These are phyloP conservation scores for Nipponia nippon DNA, from an alignment of 2,113 vertebrate genomes.

Conservation along the genomic window DNA sequence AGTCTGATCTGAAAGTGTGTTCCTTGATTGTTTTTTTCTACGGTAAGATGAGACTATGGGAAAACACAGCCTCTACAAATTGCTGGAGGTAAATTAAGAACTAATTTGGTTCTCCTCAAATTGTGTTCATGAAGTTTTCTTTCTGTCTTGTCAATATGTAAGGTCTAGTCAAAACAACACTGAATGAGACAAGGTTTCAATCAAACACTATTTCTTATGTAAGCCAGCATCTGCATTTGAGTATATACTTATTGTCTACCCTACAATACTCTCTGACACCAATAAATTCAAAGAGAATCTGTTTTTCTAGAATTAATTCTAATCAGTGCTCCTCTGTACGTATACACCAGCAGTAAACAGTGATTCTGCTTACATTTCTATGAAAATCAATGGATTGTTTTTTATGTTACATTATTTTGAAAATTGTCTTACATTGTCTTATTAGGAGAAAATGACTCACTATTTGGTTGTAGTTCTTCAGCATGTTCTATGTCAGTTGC, in stretches of 20 bases:
- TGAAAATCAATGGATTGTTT: not conserved
- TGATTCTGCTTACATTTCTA: not conserved
- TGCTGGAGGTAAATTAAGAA: not conserved
- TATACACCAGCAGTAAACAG: not conserved
- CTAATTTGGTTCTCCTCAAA: not conserved
- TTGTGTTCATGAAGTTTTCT: not conserved
- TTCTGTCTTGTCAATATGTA: not conserved
- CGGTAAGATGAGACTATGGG: not conserved
- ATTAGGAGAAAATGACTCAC: not conserved
- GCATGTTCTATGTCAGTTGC: not conserved
- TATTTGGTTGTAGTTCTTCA: not conserved
- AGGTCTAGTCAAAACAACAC: not conserved
- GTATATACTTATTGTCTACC: not conserved
- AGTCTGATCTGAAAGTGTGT: not conserved
- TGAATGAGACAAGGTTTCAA: not conserved
- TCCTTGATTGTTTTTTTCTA: not conserved
- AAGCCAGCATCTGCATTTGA: not conserved
- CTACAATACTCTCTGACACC: not conserved
- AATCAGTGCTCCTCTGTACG: not conserved
- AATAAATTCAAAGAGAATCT: not conserved
- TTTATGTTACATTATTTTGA: not conserved
- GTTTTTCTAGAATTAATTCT: not conserved
- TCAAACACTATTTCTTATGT: not conserved
- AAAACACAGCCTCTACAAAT: not conserved
- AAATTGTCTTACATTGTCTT: not conserved